Evolutionary conservation across 2,113 vertebrate genomes (phyloP).

Genomic region (Fregetta grallaria): DNA sequence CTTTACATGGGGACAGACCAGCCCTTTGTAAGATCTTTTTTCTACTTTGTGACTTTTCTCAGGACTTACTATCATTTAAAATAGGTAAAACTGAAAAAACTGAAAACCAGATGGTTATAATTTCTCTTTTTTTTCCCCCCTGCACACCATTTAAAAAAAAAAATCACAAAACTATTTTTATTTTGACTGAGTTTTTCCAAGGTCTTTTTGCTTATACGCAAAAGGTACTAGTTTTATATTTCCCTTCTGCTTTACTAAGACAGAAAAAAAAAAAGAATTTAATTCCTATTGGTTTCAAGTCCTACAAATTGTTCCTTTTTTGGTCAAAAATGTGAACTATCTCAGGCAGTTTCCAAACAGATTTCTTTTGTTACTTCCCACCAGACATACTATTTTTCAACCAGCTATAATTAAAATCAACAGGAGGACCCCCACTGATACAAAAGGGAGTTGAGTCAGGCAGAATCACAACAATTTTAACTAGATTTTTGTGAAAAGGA

Average conservation of each 20-base stretch:
- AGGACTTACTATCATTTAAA: neutral
- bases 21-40: neutral
- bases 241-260: neutral
- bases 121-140: neutral
- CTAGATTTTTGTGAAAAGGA: neutral
- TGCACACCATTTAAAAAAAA: neutral
- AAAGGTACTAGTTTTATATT: neutral
- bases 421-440: neutral
- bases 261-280: neutral
- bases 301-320: neutral
- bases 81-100: neutral
- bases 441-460: neutral
- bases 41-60: neutral
- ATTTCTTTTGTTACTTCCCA: neutral
- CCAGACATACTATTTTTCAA: neutral
- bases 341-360: neutral
- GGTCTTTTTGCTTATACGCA: neutral
- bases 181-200: neutral
- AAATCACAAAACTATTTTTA: neutral
- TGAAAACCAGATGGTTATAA: neutral
- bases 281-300: neutral
- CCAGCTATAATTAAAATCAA: slow-evolving; percentile 4
- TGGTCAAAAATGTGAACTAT: neutral
- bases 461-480: neutral
- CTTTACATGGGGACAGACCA: neutral